A percentile compares a stretch with the other conserved stretches of the same genome.
phyloP scores from a whole-genome alignment of 2,888 invertebrate species.

The Sesamia inferens region DNA sequence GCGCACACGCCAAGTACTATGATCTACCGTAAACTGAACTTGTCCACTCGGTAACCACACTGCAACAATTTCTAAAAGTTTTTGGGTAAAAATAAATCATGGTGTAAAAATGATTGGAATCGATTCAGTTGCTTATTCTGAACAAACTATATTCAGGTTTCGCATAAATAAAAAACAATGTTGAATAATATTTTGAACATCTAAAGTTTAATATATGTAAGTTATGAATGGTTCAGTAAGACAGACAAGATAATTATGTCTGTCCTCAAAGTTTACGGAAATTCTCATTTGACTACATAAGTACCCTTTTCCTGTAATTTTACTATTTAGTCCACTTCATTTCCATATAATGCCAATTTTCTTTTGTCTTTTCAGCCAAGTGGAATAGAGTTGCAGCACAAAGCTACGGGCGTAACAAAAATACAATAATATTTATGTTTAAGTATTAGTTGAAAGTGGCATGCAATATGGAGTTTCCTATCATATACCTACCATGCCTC shows the following conservation, averaged over 20 bases:
- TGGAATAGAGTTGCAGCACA: conserved; percentile 73
- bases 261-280: background rate
- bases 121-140: no score
- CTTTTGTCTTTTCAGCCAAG: conserved; percentile 80
- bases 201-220: background rate
- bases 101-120: no score
- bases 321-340: background rate
- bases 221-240: background rate
- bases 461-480: conserved; percentile 51
- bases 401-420: conserved; percentile 51
- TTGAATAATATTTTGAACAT: background rate
- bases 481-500: conserved; percentile 43
- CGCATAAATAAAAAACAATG: no score
- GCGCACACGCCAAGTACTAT: no score
- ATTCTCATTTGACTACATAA: background rate
- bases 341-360: conserved; percentile 5
- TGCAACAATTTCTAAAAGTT: no score
- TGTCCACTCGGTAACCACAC: no score
- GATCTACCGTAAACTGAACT: no score
- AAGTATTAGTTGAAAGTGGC: conserved; percentile 82
- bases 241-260: background rate
- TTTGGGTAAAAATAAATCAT: no score
- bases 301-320: background rate
- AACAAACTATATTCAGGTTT: no score
- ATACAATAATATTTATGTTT: conserved; percentile 69